Conservation (phyloP, 2,797 vertebrate genomes). For the Aplochiton taeniatus region DNA sequence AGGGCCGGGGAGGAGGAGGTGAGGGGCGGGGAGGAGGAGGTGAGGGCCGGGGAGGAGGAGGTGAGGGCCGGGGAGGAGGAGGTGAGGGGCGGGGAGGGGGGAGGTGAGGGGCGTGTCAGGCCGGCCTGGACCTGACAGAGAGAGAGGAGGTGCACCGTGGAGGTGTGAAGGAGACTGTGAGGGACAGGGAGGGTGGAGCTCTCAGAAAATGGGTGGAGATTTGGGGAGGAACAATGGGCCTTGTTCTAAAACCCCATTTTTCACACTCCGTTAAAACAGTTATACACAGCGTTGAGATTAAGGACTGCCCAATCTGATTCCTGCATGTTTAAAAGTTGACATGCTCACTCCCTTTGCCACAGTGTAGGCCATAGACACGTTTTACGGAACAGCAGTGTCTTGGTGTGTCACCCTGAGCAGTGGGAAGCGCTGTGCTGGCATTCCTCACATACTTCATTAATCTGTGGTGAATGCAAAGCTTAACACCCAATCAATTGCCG, state of each 20-base stretch:
- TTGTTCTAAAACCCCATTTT: no score
- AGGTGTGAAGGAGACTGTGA: slow-evolving; percentile 20
- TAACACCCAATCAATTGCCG: slow-evolving; percentile 71
- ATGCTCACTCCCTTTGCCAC: no score
- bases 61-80: slow-evolving; percentile 67
- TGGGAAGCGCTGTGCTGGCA: slow-evolving; percentile 23
- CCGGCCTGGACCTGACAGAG: slow-evolving; percentile 49
- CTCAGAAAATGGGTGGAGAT: slow-evolving; percentile 42
- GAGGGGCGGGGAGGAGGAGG: slow-evolving; percentile 48
- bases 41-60: slow-evolving; percentile 69
- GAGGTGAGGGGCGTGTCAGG: slow-evolving; percentile 42
- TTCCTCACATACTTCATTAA: slow-evolving; percentile 50
- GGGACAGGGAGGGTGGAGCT: slow-evolving; percentile 7
- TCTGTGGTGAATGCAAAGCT: slow-evolving; percentile 48
- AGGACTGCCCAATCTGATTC: no score
- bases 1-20: no score
- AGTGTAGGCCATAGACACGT: no score
- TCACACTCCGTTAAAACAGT: no score
- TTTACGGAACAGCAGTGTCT: neutral
- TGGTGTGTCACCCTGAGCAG: neutral
- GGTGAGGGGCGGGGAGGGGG: slow-evolving; percentile 36
- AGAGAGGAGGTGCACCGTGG: slow-evolving; percentile 30
- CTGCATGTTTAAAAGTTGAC: no score
- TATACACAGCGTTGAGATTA: no score
- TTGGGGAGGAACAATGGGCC: slow-evolving; percentile 31